A percentile compares a stretch with the other conserved stretches of the same genome.
phyloP scores from a whole-genome alignment of 2,113 vertebrate species.

The Ailurus styani region DNA sequence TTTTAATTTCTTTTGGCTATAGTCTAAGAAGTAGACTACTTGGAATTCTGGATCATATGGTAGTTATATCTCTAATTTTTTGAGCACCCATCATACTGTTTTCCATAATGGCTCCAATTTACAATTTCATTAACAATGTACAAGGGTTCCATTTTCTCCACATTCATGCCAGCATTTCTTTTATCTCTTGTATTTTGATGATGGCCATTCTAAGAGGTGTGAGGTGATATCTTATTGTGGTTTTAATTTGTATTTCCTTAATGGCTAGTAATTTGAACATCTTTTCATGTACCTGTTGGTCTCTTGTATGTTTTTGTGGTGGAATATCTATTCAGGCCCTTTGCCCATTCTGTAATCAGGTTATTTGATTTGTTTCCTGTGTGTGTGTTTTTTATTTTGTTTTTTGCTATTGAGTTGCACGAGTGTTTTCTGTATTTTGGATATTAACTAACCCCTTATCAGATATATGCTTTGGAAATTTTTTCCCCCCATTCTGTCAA shows the following conservation, averaged over 20 bases:
- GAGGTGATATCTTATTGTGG: background rate
- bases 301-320: background rate
- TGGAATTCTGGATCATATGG: background rate
- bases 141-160: background rate
- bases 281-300: background rate
- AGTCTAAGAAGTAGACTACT: background rate
- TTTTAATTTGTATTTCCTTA: background rate
- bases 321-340: background rate
- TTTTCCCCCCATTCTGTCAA: background rate
- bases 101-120: background rate
- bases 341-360: background rate
- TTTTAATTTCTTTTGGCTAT: background rate
- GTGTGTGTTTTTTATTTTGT: background rate
- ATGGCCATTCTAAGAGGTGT: background rate
- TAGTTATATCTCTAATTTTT: background rate
- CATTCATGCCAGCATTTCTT: background rate
- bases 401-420: background rate
- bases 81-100: background rate
- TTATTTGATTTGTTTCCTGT: background rate
- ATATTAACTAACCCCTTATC: background rate
- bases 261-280: background rate
- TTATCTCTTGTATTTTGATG: background rate
- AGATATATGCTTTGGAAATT: background rate
- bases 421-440: background rate
- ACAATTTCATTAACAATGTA: background rate